These are phyloP conservation scores for Henricia sp. DNA, from an alignment of 53 echinoderm and acorn worm genomes.

Conservation along the genomic window DNA sequence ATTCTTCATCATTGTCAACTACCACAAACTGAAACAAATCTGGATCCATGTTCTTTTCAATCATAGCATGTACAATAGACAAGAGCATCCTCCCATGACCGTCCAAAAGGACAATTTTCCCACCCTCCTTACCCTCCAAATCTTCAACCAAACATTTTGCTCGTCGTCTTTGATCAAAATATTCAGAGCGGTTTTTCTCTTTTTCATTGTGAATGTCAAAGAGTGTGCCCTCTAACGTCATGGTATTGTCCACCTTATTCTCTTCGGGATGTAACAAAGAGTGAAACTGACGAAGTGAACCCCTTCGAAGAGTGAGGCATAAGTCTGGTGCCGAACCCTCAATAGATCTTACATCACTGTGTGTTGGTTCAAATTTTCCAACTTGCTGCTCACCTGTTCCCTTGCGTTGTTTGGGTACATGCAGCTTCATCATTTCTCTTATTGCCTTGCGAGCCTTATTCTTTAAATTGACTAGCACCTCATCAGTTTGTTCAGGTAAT, in stretches of 20 bases:
- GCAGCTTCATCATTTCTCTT: background rate
- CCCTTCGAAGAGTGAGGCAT: background rate
- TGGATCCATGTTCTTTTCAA: background rate
- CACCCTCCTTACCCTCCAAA: background rate
- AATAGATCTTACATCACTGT: background rate
- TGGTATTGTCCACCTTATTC: too few species aligned
- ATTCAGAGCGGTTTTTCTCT: background rate
- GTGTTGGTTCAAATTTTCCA: background rate
- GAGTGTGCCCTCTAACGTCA: background rate
- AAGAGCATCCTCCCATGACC: conserved; percentile 11
- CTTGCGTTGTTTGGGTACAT: background rate
- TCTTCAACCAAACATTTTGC: background rate
- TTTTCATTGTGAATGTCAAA: background rate
- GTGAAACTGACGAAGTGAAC: background rate
- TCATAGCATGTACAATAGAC: conserved; percentile 10
- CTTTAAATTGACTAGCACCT: background rate
- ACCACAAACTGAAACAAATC: background rate
- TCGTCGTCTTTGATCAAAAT: background rate
- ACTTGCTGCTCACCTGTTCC: background rate
- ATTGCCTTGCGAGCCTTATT: background rate
- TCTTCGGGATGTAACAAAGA: background rate
- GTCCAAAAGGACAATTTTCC: background rate
- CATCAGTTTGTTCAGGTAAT: background rate
- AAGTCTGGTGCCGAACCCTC: conserved; percentile 8
- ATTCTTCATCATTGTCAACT: background rate